Conservation (phyloP, 2,888 invertebrate species). For the Ceratothoa steindachneri region DNA sequence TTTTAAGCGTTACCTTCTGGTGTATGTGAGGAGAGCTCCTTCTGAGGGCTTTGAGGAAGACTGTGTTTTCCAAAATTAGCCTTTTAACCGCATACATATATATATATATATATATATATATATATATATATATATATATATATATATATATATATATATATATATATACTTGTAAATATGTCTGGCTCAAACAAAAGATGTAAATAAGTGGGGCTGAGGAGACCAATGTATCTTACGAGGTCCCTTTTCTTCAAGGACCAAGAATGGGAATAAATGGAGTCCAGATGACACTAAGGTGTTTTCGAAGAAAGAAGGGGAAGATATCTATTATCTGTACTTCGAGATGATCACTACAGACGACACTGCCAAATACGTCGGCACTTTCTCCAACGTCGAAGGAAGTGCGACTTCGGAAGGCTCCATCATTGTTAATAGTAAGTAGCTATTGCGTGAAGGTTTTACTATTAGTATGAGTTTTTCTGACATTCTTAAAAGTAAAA, state of each 20-base stretch:
- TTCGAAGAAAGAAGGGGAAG: slow-evolving; percentile 43
- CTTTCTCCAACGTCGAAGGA: slow-evolving; percentile 40
- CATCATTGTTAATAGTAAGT: slow-evolving; percentile 43
- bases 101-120: not conserved
- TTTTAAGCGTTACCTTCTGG: too few relatives aligned
- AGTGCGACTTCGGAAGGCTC: slow-evolving; percentile 27
- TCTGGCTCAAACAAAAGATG: not conserved
- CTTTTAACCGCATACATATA: not conserved
- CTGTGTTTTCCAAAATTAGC: too few relatives aligned
- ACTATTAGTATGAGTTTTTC: too few relatives aligned
- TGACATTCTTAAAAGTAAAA: not conserved
- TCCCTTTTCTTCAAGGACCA: slow-evolving; percentile 27
- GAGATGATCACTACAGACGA: slow-evolving; percentile 33
- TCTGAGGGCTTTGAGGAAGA: too few relatives aligned
- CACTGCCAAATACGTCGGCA: slow-evolving; percentile 35
- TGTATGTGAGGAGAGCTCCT: too few relatives aligned
- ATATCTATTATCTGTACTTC: slow-evolving; percentile 33
- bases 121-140: not conserved
- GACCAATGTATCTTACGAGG: not conserved
- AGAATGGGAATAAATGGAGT: slow-evolving; percentile 43
- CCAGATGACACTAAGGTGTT: slow-evolving; percentile 33
- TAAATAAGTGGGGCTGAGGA: not conserved
- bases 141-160: not conserved
- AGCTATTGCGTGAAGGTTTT: too few relatives aligned
- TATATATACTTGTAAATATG: not conserved